These are phyloP conservation scores for Campodea augens DNA, from an alignment of 1,140 invertebrate genomes.

Conservation along the genomic window DNA sequence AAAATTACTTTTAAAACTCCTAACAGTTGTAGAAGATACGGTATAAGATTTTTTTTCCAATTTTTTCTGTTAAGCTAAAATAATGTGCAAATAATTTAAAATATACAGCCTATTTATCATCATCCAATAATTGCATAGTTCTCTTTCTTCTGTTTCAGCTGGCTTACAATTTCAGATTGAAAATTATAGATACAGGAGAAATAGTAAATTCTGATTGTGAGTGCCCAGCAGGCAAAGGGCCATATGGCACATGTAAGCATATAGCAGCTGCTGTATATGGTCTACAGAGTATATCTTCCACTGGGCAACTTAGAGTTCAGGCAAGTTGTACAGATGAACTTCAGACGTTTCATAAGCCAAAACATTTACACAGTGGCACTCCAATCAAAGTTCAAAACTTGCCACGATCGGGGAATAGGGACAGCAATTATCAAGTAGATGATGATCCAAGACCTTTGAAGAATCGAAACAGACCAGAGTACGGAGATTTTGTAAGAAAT, in stretches of 20 bases:
- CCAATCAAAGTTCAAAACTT: background rate
- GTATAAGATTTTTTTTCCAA: background rate
- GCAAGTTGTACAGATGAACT: background rate
- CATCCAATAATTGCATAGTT: background rate
- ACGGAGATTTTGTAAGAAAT: background rate
- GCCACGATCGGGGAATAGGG: background rate
- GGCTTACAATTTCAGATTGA: background rate
- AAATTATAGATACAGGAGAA: background rate
- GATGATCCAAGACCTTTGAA: background rate
- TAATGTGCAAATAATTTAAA: background rate
- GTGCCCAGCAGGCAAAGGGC: background rate
- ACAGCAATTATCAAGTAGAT: too few relatives aligned
- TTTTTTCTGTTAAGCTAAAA: background rate
- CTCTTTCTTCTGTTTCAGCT: background rate
- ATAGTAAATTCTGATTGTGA: background rate
- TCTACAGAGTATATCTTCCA: background rate
- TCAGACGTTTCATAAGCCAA: background rate
- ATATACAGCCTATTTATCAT: background rate
- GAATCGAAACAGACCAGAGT: background rate
- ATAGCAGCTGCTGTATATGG: background rate
- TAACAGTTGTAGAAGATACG: too few relatives aligned
- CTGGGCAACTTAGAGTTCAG: background rate
- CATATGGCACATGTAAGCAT: background rate
- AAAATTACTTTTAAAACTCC: too few relatives aligned
- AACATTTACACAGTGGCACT: background rate